phyloP scores from a whole-genome alignment of 2,888 invertebrate genomes.

The Germaria angustata region DNA sequence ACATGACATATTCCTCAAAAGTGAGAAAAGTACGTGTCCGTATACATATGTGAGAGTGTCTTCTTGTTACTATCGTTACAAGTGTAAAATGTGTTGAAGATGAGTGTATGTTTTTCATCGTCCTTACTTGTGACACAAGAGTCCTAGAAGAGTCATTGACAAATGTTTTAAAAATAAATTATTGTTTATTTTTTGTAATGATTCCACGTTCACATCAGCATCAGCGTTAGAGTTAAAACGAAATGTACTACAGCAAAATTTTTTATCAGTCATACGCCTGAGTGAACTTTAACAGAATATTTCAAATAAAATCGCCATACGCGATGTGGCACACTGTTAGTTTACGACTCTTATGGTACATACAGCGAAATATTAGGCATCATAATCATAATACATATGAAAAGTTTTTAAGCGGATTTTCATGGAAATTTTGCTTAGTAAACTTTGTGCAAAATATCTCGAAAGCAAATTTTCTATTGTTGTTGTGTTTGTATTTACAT shows the following conservation, averaged over 20 bases:
- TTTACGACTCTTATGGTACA: too few relatives aligned
- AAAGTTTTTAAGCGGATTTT: too few relatives aligned
- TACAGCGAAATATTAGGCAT: too few relatives aligned
- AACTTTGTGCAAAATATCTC: too few relatives aligned
- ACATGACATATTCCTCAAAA: conserved; percentile 1
- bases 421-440: too few relatives aligned
- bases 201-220: background rate
- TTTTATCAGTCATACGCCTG: conserved; percentile 10
- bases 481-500: too few relatives aligned
- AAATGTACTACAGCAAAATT: background rate
- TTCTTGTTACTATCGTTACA: conserved; percentile 21
- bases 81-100: conserved; percentile 31
- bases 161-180: conserved; percentile 18
- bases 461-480: too few relatives aligned
- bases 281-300: background rate
- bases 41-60: background rate
- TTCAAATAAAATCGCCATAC: background rate
- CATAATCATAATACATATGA: too few relatives aligned
- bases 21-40: background rate
- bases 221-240: background rate
- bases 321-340: background rate
- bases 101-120: conserved; percentile 1
- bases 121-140: conserved; percentile 18
- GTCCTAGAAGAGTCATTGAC: conserved; percentile 20
- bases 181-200: conserved; percentile 41